phyloP scores from a whole-genome alignment of 2,113 vertebrate species.

The Myotis yumanensis region DNA sequence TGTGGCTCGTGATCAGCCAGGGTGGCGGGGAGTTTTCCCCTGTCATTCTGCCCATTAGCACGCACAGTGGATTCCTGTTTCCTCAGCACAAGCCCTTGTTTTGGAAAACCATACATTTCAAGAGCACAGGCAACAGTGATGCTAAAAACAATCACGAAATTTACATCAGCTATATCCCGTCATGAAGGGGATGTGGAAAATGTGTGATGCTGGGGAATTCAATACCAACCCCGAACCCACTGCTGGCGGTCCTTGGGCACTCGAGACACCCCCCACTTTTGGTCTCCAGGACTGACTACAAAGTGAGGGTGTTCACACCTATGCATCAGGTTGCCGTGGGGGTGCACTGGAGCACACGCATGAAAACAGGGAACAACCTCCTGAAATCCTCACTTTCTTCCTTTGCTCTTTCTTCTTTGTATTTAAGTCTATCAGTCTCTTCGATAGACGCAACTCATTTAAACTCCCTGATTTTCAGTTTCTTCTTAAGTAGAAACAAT shows the following conservation, averaged over 20 bases:
- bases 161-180: fast-evolving
- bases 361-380: not conserved
- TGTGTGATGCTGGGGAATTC: fast-evolving
- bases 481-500: not conserved
- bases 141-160: not conserved
- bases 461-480: not conserved
- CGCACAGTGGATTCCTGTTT: fast-evolving
- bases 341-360: fast-evolving
- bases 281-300: fast-evolving
- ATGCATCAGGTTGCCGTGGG: fast-evolving
- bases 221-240: not conserved
- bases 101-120: not conserved
- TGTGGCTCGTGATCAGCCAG: fast-evolving
- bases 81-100: not conserved
- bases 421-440: not conserved
- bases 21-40: not conserved
- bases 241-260: fast-evolving
- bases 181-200: fast-evolving
- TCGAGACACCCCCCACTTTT: fast-evolving
- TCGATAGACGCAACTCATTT: not conserved
- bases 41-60: not conserved
- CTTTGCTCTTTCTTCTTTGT: not conserved
- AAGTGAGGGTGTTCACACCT: fast-evolving
- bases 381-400: fast-evolving
- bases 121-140: not conserved